These are phyloP conservation scores for Cryptus viduatorius DNA, from an alignment of 2,888 invertebrate genomes.

Conservation along the genomic window DNA sequence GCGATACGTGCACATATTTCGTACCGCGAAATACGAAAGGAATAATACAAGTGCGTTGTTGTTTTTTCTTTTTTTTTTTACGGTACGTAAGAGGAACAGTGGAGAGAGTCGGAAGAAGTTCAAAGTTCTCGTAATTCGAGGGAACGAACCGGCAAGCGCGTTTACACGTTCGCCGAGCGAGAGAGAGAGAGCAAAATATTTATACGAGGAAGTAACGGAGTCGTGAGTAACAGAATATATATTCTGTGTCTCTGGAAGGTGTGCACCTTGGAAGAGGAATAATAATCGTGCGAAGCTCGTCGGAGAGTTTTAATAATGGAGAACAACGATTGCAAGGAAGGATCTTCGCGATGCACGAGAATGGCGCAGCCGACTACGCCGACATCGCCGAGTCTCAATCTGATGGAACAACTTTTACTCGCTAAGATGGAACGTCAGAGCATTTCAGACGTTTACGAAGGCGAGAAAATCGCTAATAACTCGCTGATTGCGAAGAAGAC, in stretches of 20 bases:
- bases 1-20: not conserved
- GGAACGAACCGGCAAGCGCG: not conserved
- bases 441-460: constrained; percentile 74
- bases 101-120: not conserved
- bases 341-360: constrained; percentile 70
- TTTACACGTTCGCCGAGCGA: not conserved
- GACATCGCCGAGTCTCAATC: constrained; percentile 84
- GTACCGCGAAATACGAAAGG: constrained; percentile 3
- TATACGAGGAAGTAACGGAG: constrained; percentile 20
- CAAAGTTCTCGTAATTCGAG: constrained; percentile 19
- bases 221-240: not conserved
- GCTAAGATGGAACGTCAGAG: constrained; percentile 92
- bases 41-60: constrained; percentile 1
- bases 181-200: not conserved
- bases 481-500: constrained; percentile 71
- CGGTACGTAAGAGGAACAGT: not conserved
- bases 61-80: not conserved
- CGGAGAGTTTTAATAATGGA: constrained; percentile 12
- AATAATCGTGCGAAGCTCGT: not conserved
- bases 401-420: constrained; percentile 93
- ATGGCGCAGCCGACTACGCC: constrained; percentile 86
- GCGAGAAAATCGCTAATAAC: constrained; percentile 54
- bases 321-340: constrained; percentile 61
- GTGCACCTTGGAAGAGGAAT: not conserved
- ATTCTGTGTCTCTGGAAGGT: not conserved